These are phyloP conservation scores for Solenodon paradoxus DNA, from an alignment of 2,113 vertebrate genomes.

Conservation along the genomic window DNA sequence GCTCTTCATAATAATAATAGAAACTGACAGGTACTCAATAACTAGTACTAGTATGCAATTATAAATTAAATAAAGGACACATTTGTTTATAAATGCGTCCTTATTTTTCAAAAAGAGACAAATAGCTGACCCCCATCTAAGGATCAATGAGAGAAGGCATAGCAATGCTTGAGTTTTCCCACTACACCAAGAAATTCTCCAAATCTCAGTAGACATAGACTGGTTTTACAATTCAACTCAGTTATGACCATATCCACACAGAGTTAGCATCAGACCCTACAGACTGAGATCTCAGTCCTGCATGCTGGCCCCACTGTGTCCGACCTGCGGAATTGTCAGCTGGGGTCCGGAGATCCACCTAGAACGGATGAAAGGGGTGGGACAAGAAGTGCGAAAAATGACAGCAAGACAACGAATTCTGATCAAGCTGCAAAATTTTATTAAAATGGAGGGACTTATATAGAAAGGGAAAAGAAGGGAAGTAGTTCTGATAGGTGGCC, in stretches of 20 bases:
- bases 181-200: no score
- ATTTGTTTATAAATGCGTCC: not conserved
- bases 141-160: not conserved
- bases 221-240: not conserved
- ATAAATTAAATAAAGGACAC: not conserved
- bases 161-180: not conserved
- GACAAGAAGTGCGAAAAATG: no score
- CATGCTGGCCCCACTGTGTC: no score
- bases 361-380: no score
- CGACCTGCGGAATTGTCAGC: no score
- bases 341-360: no score
- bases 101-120: not conserved
- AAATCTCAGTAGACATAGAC: not conserved
- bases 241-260: not conserved
- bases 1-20: not conserved
- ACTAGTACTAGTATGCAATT: not conserved
- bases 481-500: no score
- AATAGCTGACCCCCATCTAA: not conserved
- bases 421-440: no score
- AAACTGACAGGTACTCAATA: not conserved
- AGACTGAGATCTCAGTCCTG: not conserved
- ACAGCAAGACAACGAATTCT: no score
- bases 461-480: no score
- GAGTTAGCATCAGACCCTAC: not conserved
- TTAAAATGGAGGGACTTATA: no score